phyloP scores from a whole-genome alignment of 2,888 invertebrate species.

The Pristionchus exspectatus region DNA sequence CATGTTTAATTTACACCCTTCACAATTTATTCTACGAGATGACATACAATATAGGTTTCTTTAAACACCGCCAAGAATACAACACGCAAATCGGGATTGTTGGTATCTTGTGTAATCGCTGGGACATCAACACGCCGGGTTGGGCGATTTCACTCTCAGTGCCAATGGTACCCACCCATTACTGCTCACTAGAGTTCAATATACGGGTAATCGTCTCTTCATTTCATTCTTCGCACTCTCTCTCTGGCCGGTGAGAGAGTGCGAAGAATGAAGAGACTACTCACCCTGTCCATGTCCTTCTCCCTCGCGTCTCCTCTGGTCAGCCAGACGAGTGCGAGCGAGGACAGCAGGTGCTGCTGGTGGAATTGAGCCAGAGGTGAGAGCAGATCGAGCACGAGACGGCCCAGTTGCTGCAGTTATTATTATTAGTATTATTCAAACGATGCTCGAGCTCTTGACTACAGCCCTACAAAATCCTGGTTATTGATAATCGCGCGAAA shows the following conservation, averaged over 20 bases:
- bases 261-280: not conserved
- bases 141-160: not conserved
- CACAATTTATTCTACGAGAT: too few species aligned
- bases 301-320: slow-evolving; percentile 78
- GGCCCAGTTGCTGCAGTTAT: slow-evolving; percentile 84
- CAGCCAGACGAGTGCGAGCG: slow-evolving; percentile 91
- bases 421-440: not conserved
- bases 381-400: slow-evolving; percentile 88
- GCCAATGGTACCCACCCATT: too few species aligned
- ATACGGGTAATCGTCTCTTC: too few species aligned
- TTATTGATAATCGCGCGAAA: too few species aligned
- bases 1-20: not conserved
- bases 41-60: too few species aligned
- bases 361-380: slow-evolving; percentile 90
- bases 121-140: not conserved
- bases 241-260: not conserved
- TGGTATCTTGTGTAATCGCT: not conserved
- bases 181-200: too few species aligned
- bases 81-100: not conserved
- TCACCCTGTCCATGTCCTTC: slow-evolving; percentile 48
- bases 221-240: too few species aligned
- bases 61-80: too few species aligned
- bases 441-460: too few species aligned
- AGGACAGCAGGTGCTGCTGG: slow-evolving; percentile 88
- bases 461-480: too few species aligned